Evolutionary conservation across 2,888 invertebrate species (phyloP).

Genomic region (Nephrotoma appendiculata): DNA sequence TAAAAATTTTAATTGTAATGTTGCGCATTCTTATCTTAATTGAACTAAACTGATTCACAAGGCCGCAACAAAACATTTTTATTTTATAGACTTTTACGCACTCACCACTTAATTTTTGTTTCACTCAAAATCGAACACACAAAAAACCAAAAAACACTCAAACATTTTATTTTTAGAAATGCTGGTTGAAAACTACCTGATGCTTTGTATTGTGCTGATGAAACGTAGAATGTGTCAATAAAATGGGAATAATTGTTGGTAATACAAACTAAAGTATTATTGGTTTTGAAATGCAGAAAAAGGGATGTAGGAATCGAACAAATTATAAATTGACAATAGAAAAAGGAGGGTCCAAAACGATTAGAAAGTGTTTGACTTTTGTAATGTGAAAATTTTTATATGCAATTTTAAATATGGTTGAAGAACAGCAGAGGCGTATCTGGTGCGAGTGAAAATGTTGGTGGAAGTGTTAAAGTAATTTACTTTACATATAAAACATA

Average conservation of each 20-base stretch:
- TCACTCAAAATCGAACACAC: background rate
- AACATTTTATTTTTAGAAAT: background rate
- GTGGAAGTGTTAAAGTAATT: no score
- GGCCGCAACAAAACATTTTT: background rate
- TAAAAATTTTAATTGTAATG: background rate
- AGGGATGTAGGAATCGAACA: background rate
- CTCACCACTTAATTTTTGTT: background rate
- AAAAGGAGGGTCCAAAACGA: background rate
- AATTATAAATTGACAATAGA: background rate
- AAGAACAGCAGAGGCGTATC: background rate
- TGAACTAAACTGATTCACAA: background rate
- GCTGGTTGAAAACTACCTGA: background rate
- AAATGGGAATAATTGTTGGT: no score
- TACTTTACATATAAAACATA: no score
- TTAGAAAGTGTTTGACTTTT: background rate
- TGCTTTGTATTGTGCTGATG: background rate
- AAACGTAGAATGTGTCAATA: no score
- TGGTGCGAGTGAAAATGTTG: no score
- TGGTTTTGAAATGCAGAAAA: background rate
- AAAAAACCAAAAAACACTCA: background rate
- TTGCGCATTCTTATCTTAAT: background rate
- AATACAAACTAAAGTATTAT: background rate
- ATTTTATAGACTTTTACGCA: background rate
- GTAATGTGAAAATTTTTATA: background rate
- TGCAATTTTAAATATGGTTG: background rate